These are phyloP conservation scores for Hydraecia micacea DNA, from an alignment of 2,888 invertebrate genomes.

Conservation along the genomic window DNA sequence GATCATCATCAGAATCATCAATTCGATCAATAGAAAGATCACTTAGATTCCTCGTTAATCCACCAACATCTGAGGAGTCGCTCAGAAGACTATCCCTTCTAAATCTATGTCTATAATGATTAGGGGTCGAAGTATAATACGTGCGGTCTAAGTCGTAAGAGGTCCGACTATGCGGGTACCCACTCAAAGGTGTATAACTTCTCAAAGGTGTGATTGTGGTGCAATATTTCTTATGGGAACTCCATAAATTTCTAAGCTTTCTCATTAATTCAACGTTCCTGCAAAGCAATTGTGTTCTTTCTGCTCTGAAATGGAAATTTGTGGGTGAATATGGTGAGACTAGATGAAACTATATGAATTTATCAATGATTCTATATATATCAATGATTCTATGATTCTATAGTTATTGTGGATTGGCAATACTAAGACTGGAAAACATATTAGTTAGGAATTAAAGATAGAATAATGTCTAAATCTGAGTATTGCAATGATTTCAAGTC, in stretches of 20 bases:
- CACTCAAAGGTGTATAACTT: constrained; percentile 85
- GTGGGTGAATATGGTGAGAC: constrained; percentile 61
- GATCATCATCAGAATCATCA: constrained; percentile 85
- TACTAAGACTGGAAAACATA: constrained; percentile 29
- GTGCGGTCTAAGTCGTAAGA: constrained; percentile 87
- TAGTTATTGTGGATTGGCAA: not conserved
- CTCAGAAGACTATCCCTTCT: constrained; percentile 71
- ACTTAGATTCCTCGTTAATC: constrained; percentile 81
- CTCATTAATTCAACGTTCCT: constrained; percentile 91
- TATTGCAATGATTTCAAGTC: constrained; percentile 20
- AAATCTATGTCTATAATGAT: constrained; percentile 82
- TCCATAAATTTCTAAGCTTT: constrained; percentile 91
- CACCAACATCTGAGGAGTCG: constrained; percentile 75
- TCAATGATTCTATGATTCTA: too few relatives aligned
- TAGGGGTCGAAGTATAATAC: constrained; percentile 84
- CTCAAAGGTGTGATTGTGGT: constrained; percentile 82
- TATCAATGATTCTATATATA: constrained; percentile 20
- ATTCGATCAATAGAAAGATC: constrained; percentile 85
- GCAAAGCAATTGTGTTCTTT: constrained; percentile 90
- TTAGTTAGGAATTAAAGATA: not conserved
- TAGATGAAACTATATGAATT: constrained; percentile 29
- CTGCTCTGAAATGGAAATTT: constrained; percentile 90
- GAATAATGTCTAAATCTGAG: not conserved
- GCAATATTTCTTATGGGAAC: constrained; percentile 91
- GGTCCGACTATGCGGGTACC: constrained; percentile 86